Percentiles rank a stretch among this genome's conserved stretches.
Evolutionary conservation across 2,888 invertebrate genomes (phyloP).

Genomic region (Pristionchus maxplancki): DNA sequence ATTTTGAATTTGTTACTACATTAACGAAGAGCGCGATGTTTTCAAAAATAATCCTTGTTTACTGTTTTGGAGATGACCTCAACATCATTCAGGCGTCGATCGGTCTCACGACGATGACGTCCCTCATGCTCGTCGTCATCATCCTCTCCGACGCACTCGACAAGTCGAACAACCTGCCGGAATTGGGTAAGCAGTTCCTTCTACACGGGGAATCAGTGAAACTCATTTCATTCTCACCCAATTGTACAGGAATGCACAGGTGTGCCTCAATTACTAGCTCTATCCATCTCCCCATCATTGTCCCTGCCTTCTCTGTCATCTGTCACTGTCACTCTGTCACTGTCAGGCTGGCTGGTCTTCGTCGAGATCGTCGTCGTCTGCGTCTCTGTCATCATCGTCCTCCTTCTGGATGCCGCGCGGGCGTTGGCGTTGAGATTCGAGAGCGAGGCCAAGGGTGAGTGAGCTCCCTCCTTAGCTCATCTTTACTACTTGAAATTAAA

Average conservation of each 20-base stretch:
- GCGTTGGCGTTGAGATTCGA: neutral
- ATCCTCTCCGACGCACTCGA: neutral
- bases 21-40: no score
- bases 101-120: conserved; percentile 8
- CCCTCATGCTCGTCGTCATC: neutral
- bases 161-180: neutral
- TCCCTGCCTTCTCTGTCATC: no score
- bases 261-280: no score
- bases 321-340: no score
- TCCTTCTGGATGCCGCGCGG: neutral
- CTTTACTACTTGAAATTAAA: no score
- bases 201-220: no score
- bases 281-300: no score
- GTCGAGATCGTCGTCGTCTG: conserved; percentile 16
- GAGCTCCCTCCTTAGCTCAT: neutral
- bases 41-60: no score
- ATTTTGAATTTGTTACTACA: no score
- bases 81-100: conserved; percentile 8
- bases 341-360: conserved; percentile 7
- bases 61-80: no score
- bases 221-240: no score
- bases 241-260: no score
- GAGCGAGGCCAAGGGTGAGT: neutral
- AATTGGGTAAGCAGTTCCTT: neutral
- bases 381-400: neutral